Percentiles rank a stretch among this genome's conserved stretches.
These are phyloP conservation scores for Poeciliopsis paucimaculata DNA, from an alignment of 2,797 vertebrate genomes.

Conservation along the genomic window DNA sequence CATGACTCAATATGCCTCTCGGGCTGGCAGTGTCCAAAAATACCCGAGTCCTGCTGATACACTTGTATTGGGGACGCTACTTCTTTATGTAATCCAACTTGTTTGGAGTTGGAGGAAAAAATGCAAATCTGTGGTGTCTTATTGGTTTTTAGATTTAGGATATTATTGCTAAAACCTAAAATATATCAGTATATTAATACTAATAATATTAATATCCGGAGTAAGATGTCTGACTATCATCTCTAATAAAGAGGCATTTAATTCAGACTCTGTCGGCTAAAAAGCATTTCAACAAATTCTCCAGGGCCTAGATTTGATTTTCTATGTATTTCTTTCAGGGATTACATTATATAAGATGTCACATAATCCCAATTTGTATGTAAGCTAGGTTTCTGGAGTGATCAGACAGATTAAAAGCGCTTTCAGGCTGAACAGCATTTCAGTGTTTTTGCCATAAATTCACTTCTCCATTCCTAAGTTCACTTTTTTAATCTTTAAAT, in stretches of 20 bases:
- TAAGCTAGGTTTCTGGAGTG: constrained; percentile 47
- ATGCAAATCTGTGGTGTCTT: constrained; percentile 8
- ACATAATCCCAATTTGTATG: constrained; percentile 61
- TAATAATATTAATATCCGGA: not conserved
- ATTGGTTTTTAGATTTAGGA: constrained; percentile 3
- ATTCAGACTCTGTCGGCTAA: constrained; percentile 16
- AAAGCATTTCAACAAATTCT: constrained; percentile 22
- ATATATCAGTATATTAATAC: not conserved
- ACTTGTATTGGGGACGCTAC: constrained; percentile 37
- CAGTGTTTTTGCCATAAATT: not conserved
- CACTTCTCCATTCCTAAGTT: not conserved
- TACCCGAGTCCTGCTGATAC: constrained; percentile 49
- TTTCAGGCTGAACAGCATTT: not conserved
- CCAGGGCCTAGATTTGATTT: constrained; percentile 44
- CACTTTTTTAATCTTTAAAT: not conserved
- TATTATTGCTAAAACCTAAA: not conserved
- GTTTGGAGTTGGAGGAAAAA: constrained; percentile 7
- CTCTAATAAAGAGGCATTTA: not conserved
- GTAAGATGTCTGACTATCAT: not conserved
- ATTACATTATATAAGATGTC: constrained; percentile 62
- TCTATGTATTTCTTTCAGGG: constrained; percentile 39
- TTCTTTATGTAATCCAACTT: constrained; percentile 45
- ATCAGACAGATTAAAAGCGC: constrained; percentile 41
- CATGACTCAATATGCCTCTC: constrained; percentile 33
- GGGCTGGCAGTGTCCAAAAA: constrained; percentile 49